Base-by-base conservation (phyloP, 64 coral and sea anemone species). In the Dendrophyllia cribrosa region DNA sequence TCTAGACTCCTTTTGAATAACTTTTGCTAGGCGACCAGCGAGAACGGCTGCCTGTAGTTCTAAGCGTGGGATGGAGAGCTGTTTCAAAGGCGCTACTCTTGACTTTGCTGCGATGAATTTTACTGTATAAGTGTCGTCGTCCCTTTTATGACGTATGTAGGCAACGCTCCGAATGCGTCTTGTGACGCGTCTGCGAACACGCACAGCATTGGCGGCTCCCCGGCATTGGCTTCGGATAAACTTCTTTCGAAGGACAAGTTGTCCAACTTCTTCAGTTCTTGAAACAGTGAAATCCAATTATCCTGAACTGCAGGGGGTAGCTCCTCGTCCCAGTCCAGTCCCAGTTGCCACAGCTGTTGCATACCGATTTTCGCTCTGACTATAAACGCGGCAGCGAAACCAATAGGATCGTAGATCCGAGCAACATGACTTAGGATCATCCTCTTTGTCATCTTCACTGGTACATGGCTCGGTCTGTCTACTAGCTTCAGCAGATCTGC, bases 21-120 rank as follows among this genome's bases (percentile, higher is more conserved):
- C 59, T 10, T 74, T 72, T 14, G 70, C 67, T 45, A 88, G 24
- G 6, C 72, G 74, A 6, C 52, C 34, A 4, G 53, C 87, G n/a
- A 89, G 45, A 9, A 89, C 87, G 11, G 72, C 87, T 26, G 53
- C 87, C 77, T 89, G 87, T 12, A 89, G 87, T 9, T 89, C 87
- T 58, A 89, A 23, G 5, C 74, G 71, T 66, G 87, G 87, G 22
- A 89, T 77, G 8, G 91, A n/a, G 16, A 92, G 68, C 4, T 58
- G 76, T 44, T 91, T 82, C 14, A 91, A 12, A 19, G 89, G 76
- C 17, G 89, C 89, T 7, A 92, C 90, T 83, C 78, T 60, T 6
- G 90, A 86, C 55, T 85, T 92, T 7, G 90, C 90, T 85, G 90
- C 78, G 13, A 92, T 51, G n/a, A n/a, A n/a, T n/a, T n/a, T n/a